Conservation (phyloP, 2,888 invertebrate genomes). For the Harmothoe impar region DNA sequence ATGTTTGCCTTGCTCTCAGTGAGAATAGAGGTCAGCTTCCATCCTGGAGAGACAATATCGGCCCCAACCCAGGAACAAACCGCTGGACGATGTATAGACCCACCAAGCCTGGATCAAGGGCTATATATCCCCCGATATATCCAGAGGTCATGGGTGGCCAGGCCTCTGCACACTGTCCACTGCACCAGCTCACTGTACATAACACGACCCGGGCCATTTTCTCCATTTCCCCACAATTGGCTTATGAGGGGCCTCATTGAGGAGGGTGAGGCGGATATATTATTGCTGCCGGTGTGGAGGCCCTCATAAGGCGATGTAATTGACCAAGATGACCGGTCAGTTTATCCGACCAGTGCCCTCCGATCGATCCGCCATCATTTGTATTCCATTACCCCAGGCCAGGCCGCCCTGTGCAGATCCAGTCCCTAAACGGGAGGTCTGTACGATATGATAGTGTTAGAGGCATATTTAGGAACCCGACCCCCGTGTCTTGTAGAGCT, state of each 20-base stretch:
- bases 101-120: too few relatives aligned
- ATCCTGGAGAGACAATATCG: too few relatives aligned
- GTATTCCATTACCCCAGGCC: conserved; percentile 13
- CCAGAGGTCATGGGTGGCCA: background rate
- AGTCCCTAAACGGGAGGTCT: background rate
- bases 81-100: too few relatives aligned
- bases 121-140: too few relatives aligned
- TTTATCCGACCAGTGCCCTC: background rate
- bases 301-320: conserved; percentile 35
- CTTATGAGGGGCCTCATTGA: background rate
- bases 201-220: background rate
- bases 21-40: too few relatives aligned
- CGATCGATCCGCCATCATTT: conserved; percentile 29
- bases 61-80: too few relatives aligned
- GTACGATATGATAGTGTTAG: background rate
- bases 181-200: background rate
- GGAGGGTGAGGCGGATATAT: background rate
- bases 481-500: background rate
- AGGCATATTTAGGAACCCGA: background rate
- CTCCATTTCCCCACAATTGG: conserved; percentile 24
- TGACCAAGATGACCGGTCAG: conserved; percentile 34
- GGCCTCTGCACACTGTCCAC: conserved; percentile 10
- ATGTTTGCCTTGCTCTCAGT: too few relatives aligned
- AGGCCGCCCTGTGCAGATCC: background rate
- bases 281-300: background rate